These are phyloP conservation scores for Dendrolimus kikuchii DNA, from an alignment of 1,140 invertebrate genomes.

Conservation along the genomic window DNA sequence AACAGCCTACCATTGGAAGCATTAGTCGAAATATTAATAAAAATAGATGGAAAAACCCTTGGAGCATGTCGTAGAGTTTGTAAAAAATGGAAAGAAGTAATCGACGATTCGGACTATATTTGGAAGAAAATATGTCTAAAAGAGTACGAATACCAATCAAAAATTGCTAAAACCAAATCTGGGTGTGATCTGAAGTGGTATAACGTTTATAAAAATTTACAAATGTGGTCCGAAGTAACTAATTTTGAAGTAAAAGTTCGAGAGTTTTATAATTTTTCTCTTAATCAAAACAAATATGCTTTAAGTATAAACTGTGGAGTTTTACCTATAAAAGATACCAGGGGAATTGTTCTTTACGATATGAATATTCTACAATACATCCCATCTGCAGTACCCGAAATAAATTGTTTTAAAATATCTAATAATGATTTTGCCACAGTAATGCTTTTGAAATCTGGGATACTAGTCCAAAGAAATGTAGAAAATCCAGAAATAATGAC, in stretches of 20 bases:
- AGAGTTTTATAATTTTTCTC: slow-evolving; percentile 50
- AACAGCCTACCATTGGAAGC: slow-evolving; percentile 45
- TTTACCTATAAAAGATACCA: slow-evolving; percentile 40
- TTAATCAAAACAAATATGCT: slow-evolving; percentile 37
- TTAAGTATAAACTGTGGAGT: slow-evolving; percentile 45
- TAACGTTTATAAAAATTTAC: slow-evolving; percentile 50
- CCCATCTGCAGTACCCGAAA: slow-evolving; percentile 43
- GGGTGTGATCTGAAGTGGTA: slow-evolving; percentile 45
- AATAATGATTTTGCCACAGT: slow-evolving; percentile 42
- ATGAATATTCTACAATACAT: slow-evolving; percentile 42
- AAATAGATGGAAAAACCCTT: slow-evolving; percentile 40
- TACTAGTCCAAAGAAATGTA: slow-evolving; percentile 42
- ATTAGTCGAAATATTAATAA: slow-evolving; percentile 50
- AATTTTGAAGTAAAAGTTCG: slow-evolving; percentile 31
- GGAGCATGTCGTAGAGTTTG: slow-evolving; percentile 47
- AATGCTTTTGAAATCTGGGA: slow-evolving; percentile 32
- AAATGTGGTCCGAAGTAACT: slow-evolving; percentile 34
- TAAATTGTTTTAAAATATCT: slow-evolving; percentile 41
- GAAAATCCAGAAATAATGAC: slow-evolving; percentile 17
- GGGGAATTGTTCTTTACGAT: slow-evolving; percentile 47
- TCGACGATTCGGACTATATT: slow-evolving; percentile 38
- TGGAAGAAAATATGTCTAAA: slow-evolving; percentile 45
- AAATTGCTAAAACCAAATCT: slow-evolving; percentile 46
- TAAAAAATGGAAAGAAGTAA: slow-evolving; percentile 44
- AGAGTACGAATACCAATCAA: slow-evolving; percentile 43